Evolutionary conservation across 2,888 invertebrate genomes (phyloP), one percentile per base, ranked within the genome.

Genomic region (Drosophila tripunctata): DNA sequence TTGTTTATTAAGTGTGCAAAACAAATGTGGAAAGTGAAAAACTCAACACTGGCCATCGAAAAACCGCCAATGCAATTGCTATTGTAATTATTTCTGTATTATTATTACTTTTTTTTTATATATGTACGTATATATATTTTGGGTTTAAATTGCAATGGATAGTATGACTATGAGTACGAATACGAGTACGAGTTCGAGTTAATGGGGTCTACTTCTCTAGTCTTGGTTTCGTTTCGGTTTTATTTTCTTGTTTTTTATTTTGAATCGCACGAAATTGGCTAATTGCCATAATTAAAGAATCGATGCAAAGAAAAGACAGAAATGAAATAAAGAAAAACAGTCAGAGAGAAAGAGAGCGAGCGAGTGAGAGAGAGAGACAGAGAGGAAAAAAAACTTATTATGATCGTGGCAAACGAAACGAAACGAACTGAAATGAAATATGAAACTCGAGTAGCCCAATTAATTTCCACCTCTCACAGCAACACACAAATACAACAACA

Each of bases 211-310:
- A 27, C 27, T 27, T 10, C 27, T 31, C 12, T 36, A 24, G 19
- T 24, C 15, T 43, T 56, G 55, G 19, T 33, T 24, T 58, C 58
- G 56, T 24, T 14, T 35, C 36, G 35, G 50, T 45, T 24, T 65
- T 35, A 22, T 17, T 7, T 24, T 24, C 24, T 27, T 27, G 8
- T 27, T 27, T 27, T 27, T 27, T 1, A 38, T 41, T 56, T 66
- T 54, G 44, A 21, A 35, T 41, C 36, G 69, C 71, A 71, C 70
- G 65, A 79, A 79, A 65, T 71, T 79, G 80, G 80, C 84, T 86
- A 86, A 81, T 86, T 81, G 81, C 75, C 75, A 66, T 86, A 81
- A 86, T 80, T 86, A 64, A 83, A 68, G 76, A 75, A 74, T 68
- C 60, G 55, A 74, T 60, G 56, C 47, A 75, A 68, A 56, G 61